Percentiles rank a stretch among this genome's conserved stretches.
phyloP scores from a whole-genome alignment of 2,888 invertebrate genomes.

The Ochropacha duplaris region DNA sequence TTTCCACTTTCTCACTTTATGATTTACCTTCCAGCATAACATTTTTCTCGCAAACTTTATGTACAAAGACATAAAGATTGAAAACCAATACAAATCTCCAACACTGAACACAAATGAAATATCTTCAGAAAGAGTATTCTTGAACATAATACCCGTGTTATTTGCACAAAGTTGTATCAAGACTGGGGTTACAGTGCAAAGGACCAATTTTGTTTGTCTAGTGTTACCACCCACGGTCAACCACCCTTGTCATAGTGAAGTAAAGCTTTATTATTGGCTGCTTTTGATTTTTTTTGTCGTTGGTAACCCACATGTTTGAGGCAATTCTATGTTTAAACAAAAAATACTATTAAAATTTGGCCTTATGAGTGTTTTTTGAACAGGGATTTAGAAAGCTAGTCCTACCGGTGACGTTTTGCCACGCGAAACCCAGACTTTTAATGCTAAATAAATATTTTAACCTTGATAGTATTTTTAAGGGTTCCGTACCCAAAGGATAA shows the following conservation, averaged over 20 bases:
- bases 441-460: neutral
- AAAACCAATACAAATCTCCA: neutral
- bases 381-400: too few relatives aligned
- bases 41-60: neutral
- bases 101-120: slow-evolving; percentile 1
- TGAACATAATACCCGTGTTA: neutral
- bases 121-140: neutral
- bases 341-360: neutral
- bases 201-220: slow-evolving; percentile 33
- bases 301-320: neutral
- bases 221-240: slow-evolving; percentile 32
- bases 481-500: too few relatives aligned
- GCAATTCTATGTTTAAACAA: neutral
- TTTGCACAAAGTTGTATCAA: slow-evolving; percentile 9
- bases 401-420: neutral
- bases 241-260: slow-evolving; percentile 19
- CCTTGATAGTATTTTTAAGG: neutral
- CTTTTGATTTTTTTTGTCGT: slow-evolving; percentile 3
- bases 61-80: neutral
- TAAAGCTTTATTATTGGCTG: neutral
- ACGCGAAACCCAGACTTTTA: neutral
- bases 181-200: slow-evolving; percentile 4
- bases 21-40: neutral
- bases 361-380: neutral
- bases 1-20: neutral